Percentiles rank a stretch among this genome's conserved stretches.
Evolutionary conservation across 2,113 vertebrate genomes (phyloP).

Genomic region (Puma concolor): DNA sequence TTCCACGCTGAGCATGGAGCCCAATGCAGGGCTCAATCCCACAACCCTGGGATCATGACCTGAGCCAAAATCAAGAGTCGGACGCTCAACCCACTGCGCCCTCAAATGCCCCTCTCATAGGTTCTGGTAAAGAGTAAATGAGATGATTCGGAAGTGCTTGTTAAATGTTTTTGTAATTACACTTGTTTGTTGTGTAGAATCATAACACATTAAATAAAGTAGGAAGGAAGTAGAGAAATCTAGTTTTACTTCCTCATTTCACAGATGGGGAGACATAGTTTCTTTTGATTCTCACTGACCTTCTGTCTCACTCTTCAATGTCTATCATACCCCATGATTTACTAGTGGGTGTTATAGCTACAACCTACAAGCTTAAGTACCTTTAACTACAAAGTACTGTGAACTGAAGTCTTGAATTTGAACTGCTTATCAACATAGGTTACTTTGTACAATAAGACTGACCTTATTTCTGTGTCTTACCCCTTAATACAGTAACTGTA

Average conservation of each 20-base stretch:
- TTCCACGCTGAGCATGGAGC: no score
- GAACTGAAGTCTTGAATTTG: neutral
- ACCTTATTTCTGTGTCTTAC: neutral
- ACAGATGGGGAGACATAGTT: neutral
- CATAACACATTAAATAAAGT: neutral
- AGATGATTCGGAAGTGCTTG: neutral
- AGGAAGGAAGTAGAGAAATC: neutral
- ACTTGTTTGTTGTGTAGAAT: neutral
- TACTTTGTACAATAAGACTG: neutral
- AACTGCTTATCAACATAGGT: neutral
- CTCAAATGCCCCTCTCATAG: neutral
- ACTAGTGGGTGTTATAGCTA: neutral
- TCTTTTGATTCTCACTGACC: neutral
- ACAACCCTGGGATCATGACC: no score
- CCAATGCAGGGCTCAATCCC: no score
- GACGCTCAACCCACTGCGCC: no score
- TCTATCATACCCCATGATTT: neutral
- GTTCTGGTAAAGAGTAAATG: neutral
- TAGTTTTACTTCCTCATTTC: conserved; percentile 8
- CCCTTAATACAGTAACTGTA: neutral
- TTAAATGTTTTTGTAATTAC: conserved; percentile 43
- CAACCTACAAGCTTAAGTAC: neutral
- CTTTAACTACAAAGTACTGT: neutral
- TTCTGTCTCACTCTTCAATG: neutral
- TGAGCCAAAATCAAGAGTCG: no score